A percentile compares a stretch with the other conserved stretches of the same genome.
phyloP scores from a whole-genome alignment of 2,113 vertebrate species.

The Mormyrus iriodes region DNA sequence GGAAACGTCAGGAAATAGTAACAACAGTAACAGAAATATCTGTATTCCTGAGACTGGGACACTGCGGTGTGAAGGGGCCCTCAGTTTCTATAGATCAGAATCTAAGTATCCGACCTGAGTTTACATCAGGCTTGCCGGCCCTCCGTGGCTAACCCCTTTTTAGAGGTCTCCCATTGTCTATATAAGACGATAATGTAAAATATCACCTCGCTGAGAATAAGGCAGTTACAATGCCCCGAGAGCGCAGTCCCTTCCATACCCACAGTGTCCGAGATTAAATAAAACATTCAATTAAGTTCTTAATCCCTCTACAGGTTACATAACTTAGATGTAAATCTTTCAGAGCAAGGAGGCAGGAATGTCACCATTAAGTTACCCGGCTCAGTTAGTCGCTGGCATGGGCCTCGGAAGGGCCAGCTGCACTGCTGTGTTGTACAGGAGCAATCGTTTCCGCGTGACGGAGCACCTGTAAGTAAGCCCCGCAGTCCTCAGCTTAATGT shows the following conservation, averaged over 20 bases:
- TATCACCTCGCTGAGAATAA: not conserved
- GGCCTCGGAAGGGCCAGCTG: not conserved
- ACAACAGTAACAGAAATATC: too few relatives aligned
- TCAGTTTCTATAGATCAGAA: not conserved
- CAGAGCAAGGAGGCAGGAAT: not conserved
- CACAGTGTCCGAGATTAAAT: not conserved
- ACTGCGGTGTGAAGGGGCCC: too few relatives aligned
- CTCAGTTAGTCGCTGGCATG: not conserved
- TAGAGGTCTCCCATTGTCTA: too few relatives aligned
- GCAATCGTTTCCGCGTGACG: not conserved
- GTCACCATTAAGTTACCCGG: not conserved
- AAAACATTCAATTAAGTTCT: constrained; percentile 1
- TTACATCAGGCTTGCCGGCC: not conserved
- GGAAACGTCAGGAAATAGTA: too few relatives aligned
- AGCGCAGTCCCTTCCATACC: not conserved
- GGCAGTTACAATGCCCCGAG: not conserved
- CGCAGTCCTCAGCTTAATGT: not conserved
- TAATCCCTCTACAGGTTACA: not conserved
- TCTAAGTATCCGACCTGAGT: not conserved
- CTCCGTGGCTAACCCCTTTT: not conserved
- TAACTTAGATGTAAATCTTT: not conserved
- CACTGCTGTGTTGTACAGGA: not conserved
- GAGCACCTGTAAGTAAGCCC: not conserved
- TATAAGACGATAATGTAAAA: not conserved
- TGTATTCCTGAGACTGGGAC: too few relatives aligned